Conservation (phyloP, 2,888 invertebrate species). For the Hirudinaria manillensis region DNA sequence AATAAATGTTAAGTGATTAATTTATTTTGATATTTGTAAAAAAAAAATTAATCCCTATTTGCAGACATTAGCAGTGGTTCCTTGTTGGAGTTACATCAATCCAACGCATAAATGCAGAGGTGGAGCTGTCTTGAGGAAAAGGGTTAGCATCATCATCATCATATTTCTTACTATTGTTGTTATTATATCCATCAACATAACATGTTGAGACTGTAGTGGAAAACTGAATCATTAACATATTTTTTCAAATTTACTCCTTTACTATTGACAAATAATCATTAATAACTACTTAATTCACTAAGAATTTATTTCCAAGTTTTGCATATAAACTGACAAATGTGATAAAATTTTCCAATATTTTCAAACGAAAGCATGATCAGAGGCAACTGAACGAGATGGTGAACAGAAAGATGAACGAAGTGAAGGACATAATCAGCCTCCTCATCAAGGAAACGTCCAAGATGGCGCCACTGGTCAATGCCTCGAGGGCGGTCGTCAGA, state of each 20-base stretch:
- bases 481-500: background rate
- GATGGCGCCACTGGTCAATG: background rate
- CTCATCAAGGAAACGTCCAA: background rate
- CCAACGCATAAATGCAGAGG: slow-evolving; percentile 11
- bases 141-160: slow-evolving; percentile 12
- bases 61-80: background rate
- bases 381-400: slow-evolving; percentile 37
- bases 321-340: no score
- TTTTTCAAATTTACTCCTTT: background rate
- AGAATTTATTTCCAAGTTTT: no score
- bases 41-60: background rate
- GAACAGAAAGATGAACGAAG: background rate
- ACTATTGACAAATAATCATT: background rate
- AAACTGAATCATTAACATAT: background rate
- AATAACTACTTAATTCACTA: background rate
- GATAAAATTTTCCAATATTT: no score
- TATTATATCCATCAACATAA: no score
- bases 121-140: slow-evolving; percentile 14
- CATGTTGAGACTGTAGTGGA: no score
- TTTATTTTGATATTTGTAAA: background rate
- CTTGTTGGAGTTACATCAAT: slow-evolving; percentile 19
- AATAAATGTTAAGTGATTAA: no score
- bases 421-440: background rate
- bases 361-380: slow-evolving; percentile 17
- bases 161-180: no score